Conservation (phyloP, 1,140 invertebrate species). For the Colletes gigas region DNA sequence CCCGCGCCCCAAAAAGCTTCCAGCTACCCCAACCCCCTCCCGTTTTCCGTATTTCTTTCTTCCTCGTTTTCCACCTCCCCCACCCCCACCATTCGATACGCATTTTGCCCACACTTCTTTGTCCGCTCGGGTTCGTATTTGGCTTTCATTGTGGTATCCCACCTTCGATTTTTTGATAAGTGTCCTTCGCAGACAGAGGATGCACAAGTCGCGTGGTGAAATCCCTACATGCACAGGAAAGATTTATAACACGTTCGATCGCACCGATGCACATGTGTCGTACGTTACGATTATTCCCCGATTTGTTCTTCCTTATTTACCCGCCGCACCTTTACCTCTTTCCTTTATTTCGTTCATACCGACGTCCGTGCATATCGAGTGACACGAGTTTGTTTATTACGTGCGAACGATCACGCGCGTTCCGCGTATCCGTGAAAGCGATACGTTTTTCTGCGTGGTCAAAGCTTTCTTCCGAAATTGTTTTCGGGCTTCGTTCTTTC, state of each 20-base stretch:
- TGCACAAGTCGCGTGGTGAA: slow-evolving; percentile 21
- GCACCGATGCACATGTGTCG: slow-evolving; percentile 20
- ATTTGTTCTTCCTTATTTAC: not conserved
- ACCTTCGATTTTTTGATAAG: slow-evolving; percentile 36
- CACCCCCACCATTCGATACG: slow-evolving; percentile 5
- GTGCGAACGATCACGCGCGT: not conserved
- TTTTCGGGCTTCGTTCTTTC: slow-evolving; percentile 17
- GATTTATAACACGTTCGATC: not conserved
- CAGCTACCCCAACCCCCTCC: not conserved
- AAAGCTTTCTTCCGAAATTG: slow-evolving; percentile 21
- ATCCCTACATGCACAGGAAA: not conserved
- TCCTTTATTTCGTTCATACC: slow-evolving; percentile 5
- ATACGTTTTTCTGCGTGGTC: slow-evolving; percentile 2
- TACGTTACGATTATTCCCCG: not conserved
- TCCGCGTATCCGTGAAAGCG: slow-evolving; percentile 14
- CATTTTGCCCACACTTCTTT: slow-evolving; percentile 43
- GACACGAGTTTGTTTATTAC: slow-evolving; percentile 18
- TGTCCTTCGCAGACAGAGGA: slow-evolving; percentile 33
- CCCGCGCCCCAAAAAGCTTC: not conserved
- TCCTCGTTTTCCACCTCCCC: not conserved
- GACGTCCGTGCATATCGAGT: not conserved
- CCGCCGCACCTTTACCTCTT: not conserved
- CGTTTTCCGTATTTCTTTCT: not conserved
- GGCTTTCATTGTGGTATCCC: slow-evolving; percentile 30
- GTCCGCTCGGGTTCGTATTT: slow-evolving; percentile 28